A percentile compares a stretch with the other conserved stretches of the same genome.
Evolutionary conservation across 2,113 vertebrate genomes (phyloP).

Genomic region (Apodemus speciosus): DNA sequence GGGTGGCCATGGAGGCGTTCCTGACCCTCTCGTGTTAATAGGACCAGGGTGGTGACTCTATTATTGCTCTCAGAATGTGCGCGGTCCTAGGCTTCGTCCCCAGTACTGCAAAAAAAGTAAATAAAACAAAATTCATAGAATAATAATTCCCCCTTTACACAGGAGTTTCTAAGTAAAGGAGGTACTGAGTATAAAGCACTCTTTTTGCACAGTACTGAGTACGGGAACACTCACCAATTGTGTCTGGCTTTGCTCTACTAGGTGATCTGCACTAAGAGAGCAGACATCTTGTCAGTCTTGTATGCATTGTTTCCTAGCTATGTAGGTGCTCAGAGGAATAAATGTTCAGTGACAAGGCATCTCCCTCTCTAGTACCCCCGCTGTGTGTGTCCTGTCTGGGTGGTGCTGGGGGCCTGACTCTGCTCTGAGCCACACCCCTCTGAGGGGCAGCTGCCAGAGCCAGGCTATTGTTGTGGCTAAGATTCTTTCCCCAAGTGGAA

Average conservation of each 20-base stretch:
- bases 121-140: not conserved
- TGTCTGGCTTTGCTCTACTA: not conserved
- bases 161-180: not conserved
- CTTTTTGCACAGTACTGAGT: not conserved
- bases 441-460: not conserved
- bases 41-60: not conserved
- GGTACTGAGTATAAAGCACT: not conserved
- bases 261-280: not conserved
- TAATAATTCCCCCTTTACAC: not conserved
- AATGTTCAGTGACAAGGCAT: not conserved
- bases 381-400: not conserved
- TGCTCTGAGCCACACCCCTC: conserved; percentile 4
- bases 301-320: not conserved
- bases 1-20: not conserved
- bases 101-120: not conserved
- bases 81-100: not conserved
- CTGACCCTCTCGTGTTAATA: not conserved
- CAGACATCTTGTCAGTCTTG: not conserved
- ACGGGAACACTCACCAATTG: not conserved
- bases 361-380: not conserved
- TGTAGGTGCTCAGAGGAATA: not conserved
- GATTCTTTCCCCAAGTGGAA: conserved; percentile 74
- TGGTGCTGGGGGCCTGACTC: not conserved
- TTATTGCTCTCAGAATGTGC: not conserved
- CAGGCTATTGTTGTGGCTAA: conserved; percentile 71